phyloP scores from a whole-genome alignment of 2,888 invertebrate genomes.

The Drosophila dives region DNA sequence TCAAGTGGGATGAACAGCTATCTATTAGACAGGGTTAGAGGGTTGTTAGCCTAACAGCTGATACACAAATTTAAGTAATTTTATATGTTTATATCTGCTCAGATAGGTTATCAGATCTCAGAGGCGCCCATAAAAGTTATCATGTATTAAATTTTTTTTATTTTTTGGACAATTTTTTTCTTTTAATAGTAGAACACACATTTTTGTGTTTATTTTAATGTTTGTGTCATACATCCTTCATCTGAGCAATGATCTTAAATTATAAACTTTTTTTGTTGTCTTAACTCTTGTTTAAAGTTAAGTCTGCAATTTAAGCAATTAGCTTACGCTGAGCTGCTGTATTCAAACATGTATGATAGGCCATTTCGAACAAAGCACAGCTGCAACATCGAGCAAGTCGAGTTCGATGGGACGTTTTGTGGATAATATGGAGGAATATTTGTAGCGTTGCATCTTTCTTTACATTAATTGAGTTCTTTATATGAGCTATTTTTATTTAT shows the following conservation, averaged over 20 bases:
- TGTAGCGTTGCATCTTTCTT: no score
- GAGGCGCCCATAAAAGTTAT: neutral
- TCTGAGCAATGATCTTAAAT: neutral
- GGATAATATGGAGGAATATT: neutral
- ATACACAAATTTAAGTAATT: neutral
- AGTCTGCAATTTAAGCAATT: neutral
- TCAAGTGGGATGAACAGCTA: neutral
- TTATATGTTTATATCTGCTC: neutral
- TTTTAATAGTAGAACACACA: neutral
- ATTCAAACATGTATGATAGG: slow-evolving; percentile 9
- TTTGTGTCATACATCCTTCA: neutral
- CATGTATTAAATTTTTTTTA: neutral
- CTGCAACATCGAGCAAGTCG: slow-evolving; percentile 18
- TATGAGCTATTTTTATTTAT: neutral
- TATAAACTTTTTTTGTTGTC: neutral
- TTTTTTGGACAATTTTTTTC: neutral
- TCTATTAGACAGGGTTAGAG: neutral
- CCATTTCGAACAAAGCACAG: neutral
- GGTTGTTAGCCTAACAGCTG: neutral
- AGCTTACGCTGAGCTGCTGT: neutral
- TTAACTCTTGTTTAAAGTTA: neutral
- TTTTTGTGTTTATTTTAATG: neutral
- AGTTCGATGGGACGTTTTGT: slow-evolving; percentile 13
- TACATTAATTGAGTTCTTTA: neutral
- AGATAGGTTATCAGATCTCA: neutral